Evolutionary conservation across 1,140 invertebrate species (phyloP).

Genomic region (Aphaenogaster ashmeadi): DNA sequence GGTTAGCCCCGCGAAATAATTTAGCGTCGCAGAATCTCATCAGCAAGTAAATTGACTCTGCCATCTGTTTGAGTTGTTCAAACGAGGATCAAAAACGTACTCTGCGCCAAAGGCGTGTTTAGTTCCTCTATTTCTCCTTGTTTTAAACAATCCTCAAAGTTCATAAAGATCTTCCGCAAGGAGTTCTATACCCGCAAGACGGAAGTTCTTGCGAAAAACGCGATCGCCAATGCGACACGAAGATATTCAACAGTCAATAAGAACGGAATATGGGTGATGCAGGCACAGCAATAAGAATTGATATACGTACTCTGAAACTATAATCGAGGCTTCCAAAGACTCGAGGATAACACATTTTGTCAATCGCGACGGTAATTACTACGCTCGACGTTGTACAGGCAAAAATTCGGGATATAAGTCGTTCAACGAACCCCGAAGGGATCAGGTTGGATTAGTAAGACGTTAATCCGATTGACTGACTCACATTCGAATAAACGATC

Average conservation of each 20-base stretch:
- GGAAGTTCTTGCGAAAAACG: neutral
- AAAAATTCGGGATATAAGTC: constrained; percentile 39
- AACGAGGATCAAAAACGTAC: constrained; percentile 60
- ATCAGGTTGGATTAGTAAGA: constrained; percentile 23
- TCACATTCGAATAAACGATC: constrained; percentile 27
- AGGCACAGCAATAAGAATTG: constrained; percentile 57
- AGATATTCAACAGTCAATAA: constrained; percentile 41
- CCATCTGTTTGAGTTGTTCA: constrained; percentile 23
- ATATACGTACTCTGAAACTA: constrained; percentile 38
- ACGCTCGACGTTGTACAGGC: constrained; percentile 30
- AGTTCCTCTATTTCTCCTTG: constrained; percentile 42
- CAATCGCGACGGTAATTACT: constrained; percentile 27
- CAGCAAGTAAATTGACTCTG: constrained; percentile 43
- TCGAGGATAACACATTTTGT: constrained; percentile 6
- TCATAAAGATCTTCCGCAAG: constrained; percentile 13
- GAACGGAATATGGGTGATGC: constrained; percentile 11
- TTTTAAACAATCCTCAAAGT: constrained; percentile 1
- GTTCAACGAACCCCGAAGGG: constrained; percentile 2
- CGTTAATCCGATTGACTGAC: constrained; percentile 22
- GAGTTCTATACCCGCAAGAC: neutral
- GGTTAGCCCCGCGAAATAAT: constrained; percentile 58
- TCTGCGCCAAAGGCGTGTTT: constrained; percentile 44
- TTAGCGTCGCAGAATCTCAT: constrained; percentile 27
- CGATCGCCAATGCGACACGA: neutral
- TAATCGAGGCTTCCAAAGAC: constrained; percentile 34